Conservation (phyloP, 2,797 vertebrate genomes). For the Antrozous pallidus region DNA sequence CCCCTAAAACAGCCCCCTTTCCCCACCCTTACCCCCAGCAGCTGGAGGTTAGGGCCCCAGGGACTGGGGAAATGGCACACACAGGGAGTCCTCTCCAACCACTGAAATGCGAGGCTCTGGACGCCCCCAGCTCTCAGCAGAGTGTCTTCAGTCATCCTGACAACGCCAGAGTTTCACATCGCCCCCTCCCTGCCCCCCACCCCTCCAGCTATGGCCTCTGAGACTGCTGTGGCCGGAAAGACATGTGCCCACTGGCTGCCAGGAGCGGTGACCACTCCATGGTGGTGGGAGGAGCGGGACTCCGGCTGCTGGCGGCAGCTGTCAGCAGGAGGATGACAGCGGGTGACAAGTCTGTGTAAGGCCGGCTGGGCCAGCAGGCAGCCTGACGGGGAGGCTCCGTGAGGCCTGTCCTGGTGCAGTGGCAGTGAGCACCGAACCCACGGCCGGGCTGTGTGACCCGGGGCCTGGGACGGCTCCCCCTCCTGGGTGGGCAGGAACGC, state of each 20-base stretch:
- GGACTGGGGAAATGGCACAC: not conserved
- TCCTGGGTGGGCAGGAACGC: not conserved
- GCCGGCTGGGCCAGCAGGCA: not conserved
- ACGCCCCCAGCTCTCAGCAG: not conserved
- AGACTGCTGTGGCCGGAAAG: not conserved
- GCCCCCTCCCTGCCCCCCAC: not conserved
- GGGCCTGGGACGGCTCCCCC: not conserved
- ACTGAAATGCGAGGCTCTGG: not conserved
- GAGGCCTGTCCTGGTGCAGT: not conserved
- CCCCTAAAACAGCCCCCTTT: not conserved
- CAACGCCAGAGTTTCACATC: not conserved
- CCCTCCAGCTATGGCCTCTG: not conserved
- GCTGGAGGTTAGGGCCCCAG: not conserved
- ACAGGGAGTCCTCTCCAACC: not conserved
- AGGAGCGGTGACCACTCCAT: not conserved
- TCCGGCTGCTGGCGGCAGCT: accelerated
- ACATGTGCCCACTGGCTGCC: not conserved
- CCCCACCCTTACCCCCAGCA: no score
- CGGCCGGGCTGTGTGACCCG: not conserved
- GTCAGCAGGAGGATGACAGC: not conserved
- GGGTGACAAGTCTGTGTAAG: not conserved
- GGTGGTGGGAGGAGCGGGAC: not conserved
- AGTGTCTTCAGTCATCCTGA: not conserved
- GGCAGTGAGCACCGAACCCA: not conserved
- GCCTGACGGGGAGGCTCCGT: not conserved